phyloP scores from a whole-genome alignment of 2,113 vertebrate genomes.

The Phocoena sinus region DNA sequence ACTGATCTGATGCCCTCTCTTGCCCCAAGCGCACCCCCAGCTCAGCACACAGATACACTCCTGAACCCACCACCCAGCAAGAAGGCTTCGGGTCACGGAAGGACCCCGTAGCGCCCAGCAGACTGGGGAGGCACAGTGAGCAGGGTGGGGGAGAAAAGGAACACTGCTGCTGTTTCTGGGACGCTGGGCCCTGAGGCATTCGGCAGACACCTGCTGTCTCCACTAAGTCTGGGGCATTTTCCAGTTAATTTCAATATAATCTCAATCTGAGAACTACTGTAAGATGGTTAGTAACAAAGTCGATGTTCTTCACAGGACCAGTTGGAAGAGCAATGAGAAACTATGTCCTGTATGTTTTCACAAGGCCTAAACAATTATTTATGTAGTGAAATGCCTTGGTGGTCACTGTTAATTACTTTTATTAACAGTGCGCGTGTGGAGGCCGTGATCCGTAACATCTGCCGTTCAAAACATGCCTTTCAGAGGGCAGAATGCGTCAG shows the following conservation, averaged over 20 bases:
- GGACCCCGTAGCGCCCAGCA: rapidly evolving
- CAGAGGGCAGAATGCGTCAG: rapidly evolving
- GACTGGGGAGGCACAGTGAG: no score
- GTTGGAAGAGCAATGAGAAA: background rate
- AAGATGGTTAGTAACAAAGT: background rate
- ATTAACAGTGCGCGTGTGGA: background rate
- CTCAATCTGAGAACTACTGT: background rate
- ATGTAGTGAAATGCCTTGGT: background rate
- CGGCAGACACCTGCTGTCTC: background rate
- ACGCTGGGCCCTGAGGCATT: rapidly evolving
- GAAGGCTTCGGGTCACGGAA: rapidly evolving
- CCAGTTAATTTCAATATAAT: background rate
- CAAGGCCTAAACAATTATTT: background rate
- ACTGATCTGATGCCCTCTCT: background rate
- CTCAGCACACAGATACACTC: background rate
- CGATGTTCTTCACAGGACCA: background rate
- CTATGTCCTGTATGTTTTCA: background rate
- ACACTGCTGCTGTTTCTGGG: rapidly evolving
- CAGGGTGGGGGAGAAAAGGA: background rate
- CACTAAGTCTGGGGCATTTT: background rate
- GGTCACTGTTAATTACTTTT: background rate
- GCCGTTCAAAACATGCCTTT: rapidly evolving
- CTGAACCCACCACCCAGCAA: rapidly evolving
- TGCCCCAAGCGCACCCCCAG: background rate
- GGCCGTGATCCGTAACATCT: background rate